Conservation (phyloP, 1,140 invertebrate genomes). For the Pogonomyrmex barbatus region DNA sequence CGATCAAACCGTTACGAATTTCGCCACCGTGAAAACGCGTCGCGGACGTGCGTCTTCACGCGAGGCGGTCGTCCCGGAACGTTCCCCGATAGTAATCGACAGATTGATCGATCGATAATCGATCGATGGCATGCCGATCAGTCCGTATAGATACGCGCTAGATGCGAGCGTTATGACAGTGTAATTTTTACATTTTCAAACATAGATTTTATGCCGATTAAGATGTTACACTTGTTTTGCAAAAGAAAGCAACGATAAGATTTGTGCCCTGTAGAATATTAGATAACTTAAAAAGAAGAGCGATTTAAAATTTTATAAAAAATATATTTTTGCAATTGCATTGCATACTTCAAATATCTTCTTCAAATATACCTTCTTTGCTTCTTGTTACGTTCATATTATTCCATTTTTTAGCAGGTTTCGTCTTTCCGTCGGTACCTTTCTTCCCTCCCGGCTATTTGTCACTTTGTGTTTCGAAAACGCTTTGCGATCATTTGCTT, state of each 20-base stretch:
- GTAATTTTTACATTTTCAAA: constrained; percentile 13
- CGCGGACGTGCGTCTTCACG: constrained; percentile 51
- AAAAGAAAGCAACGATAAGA: constrained; percentile 10
- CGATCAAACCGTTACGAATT: constrained; percentile 80
- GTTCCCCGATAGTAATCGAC: constrained; percentile 29
- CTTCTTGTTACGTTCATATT: neutral
- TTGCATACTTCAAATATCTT: neutral
- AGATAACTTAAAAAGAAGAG: neutral
- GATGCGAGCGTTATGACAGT: neutral
- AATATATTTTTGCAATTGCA: neutral
- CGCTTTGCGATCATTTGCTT: constrained; percentile 15
- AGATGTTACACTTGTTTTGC: neutral
- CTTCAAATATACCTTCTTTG: too few relatives aligned
- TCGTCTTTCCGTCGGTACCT: neutral
- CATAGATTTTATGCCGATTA: neutral
- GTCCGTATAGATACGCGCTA: neutral
- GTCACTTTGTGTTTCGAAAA: constrained; percentile 39
- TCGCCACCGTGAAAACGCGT: constrained; percentile 74
- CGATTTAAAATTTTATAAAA: neutral
- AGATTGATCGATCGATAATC: constrained; percentile 52
- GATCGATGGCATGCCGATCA: constrained; percentile 17
- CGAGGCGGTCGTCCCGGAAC: constrained; percentile 22
- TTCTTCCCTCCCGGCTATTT: neutral
- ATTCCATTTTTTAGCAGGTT: constrained; percentile 4
- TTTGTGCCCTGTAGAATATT: neutral